Conservation (phyloP, 2,113 vertebrate species). For the Tachuris rubrigastra region DNA sequence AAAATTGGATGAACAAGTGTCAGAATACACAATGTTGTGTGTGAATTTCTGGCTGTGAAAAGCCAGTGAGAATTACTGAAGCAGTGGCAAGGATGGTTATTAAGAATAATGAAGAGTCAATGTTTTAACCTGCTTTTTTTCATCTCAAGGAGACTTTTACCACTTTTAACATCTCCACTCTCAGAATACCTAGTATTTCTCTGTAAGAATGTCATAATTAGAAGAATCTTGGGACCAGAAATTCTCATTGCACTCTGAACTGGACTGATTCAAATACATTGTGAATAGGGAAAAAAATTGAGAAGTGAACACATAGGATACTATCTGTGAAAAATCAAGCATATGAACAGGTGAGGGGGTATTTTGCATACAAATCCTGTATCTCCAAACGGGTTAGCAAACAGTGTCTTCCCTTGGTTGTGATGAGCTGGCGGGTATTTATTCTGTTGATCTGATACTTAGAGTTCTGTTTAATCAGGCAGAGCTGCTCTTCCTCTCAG, state of each 20-base stretch:
- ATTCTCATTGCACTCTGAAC: background rate
- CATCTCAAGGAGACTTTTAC: background rate
- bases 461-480: slow-evolving; percentile 1
- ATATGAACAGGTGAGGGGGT: background rate
- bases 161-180: background rate
- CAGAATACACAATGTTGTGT: background rate
- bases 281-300: background rate
- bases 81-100: background rate
- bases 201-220: background rate
- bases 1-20: background rate
- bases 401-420: background rate
- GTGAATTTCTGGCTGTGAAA: background rate
- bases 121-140: background rate
- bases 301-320: too few species aligned
- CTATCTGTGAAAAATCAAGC: background rate
- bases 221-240: background rate
- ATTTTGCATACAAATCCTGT: background rate
- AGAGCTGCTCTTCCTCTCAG: background rate
- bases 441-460: slow-evolving; percentile 1
- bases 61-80: background rate
- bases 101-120: background rate
- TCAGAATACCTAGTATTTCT: background rate
- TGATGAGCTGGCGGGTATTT: background rate
- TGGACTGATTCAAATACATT: background rate
- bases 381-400: background rate